These are phyloP conservation scores for Lepus oiostolus DNA, from an alignment of 2,797 vertebrate species.

Conservation along the genomic window DNA sequence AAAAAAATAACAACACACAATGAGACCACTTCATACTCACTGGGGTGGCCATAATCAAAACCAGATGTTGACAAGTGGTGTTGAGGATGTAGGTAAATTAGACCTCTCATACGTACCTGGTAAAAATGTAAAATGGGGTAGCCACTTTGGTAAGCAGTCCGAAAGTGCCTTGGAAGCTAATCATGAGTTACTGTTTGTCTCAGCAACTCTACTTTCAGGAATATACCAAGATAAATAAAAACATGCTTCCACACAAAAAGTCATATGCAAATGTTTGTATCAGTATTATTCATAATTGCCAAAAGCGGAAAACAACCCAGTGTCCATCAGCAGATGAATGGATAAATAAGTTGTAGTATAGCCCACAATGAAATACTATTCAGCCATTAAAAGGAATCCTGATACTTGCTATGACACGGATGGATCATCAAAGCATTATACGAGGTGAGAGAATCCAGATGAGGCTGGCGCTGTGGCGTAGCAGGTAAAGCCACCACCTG, in stretches of 20 bases:
- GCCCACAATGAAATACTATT: background rate
- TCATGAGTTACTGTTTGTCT: background rate
- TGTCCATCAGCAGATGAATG: constrained; percentile 1
- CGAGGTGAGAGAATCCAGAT: background rate
- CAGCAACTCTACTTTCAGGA: constrained; percentile 10
- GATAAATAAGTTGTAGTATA: background rate
- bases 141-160: constrained; percentile 3
- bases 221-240: constrained; percentile 1
- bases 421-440: background rate
- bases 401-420: no score
- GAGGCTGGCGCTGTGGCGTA: no score
- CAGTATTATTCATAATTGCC: background rate
- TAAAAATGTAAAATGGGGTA: background rate
- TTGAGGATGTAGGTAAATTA: background rate
- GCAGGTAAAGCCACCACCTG: no score
- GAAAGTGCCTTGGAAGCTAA: constrained; percentile 18
- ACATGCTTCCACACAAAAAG: background rate
- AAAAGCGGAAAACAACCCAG: background rate
- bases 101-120: background rate
- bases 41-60: background rate
- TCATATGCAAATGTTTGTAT: background rate
- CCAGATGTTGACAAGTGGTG: background rate
- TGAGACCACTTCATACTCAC: background rate
- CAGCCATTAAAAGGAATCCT: background rate
- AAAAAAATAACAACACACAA: background rate